These are phyloP conservation scores for Calameuta filiformis DNA, from an alignment of 2,888 invertebrate genomes.

Conservation along the genomic window DNA sequence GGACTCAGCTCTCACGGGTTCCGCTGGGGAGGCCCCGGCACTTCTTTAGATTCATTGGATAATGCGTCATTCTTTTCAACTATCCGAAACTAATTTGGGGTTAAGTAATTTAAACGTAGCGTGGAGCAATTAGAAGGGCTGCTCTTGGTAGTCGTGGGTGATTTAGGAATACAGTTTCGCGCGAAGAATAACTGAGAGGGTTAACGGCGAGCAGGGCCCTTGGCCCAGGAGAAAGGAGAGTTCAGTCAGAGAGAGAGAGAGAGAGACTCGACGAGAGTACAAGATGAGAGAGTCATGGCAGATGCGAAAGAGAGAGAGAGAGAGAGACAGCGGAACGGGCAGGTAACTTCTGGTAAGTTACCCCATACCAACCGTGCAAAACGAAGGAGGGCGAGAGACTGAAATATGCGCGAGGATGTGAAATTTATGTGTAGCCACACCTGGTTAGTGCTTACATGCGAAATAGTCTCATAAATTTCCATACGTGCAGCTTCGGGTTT, in stretches of 20 bases:
- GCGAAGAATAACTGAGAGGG: conserved; percentile 52
- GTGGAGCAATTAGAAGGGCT: conserved; percentile 60
- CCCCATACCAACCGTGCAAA: conserved; percentile 44
- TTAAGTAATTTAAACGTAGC: conserved; percentile 64
- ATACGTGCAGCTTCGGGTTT: conserved; percentile 50
- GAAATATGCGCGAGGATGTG: conserved; percentile 63
- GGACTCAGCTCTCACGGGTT: conserved; percentile 6
- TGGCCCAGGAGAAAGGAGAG: conserved; percentile 35
- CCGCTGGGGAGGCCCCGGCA: conserved; percentile 14
- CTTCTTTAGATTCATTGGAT: conserved; percentile 38
- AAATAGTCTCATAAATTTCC: conserved; percentile 64
- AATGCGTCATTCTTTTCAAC: conserved; percentile 59
- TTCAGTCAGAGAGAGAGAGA: conserved; percentile 2
- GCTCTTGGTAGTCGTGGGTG: conserved; percentile 51
- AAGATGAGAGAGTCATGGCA: conserved; percentile 15
- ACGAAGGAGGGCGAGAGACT: conserved; percentile 49
- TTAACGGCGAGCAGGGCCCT: conserved; percentile 27
- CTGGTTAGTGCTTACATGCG: conserved; percentile 65
- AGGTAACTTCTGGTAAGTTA: conserved; percentile 61
- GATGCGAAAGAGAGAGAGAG: conserved; percentile 22
- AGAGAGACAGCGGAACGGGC: conserved; percentile 30
- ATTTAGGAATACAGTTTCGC: conserved; percentile 58
- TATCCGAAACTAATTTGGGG: conserved; percentile 62
- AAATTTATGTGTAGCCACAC: conserved; percentile 66
- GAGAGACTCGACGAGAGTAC: conserved; percentile 1